phyloP scores from a whole-genome alignment of 1,140 invertebrate species.

The Thalassaphorura encarpata region DNA sequence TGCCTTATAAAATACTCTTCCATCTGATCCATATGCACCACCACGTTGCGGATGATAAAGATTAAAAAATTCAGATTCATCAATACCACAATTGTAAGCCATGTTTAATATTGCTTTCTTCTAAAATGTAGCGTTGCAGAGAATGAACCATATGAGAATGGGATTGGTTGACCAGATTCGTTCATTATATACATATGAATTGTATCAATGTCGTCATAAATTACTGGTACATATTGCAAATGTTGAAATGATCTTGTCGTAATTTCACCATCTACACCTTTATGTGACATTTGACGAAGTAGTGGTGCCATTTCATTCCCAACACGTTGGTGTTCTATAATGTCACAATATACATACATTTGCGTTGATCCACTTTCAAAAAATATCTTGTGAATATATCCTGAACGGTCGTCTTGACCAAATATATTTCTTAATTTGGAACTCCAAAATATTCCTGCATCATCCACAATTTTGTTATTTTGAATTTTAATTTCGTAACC shows the following conservation, averaged over 20 bases:
- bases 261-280: background rate
- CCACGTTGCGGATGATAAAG: background rate
- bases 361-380: background rate
- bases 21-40: background rate
- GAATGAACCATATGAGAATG: constrained; percentile 5
- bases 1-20: background rate
- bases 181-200: constrained; percentile 13
- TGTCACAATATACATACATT: constrained; percentile 35
- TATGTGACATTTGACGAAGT: constrained; percentile 16
- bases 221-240: constrained; percentile 7
- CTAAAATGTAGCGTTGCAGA: constrained; percentile 9
- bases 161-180: constrained; percentile 1
- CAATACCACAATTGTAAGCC: background rate
- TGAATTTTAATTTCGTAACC: background rate
- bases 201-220: background rate
- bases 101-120: background rate
- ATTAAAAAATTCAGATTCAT: constrained; percentile 6
- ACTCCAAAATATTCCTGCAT: background rate
- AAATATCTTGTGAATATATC: background rate
- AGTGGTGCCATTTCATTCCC: constrained; percentile 35
- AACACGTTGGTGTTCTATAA: constrained; percentile 35
- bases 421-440: background rate
- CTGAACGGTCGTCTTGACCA: background rate
- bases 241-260: constrained; percentile 2
- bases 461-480: background rate